A percentile compares a stretch with the other conserved stretches of the same genome.
phyloP scores from a whole-genome alignment of 2,888 invertebrate genomes.

The Limnephilus rhombicus region DNA sequence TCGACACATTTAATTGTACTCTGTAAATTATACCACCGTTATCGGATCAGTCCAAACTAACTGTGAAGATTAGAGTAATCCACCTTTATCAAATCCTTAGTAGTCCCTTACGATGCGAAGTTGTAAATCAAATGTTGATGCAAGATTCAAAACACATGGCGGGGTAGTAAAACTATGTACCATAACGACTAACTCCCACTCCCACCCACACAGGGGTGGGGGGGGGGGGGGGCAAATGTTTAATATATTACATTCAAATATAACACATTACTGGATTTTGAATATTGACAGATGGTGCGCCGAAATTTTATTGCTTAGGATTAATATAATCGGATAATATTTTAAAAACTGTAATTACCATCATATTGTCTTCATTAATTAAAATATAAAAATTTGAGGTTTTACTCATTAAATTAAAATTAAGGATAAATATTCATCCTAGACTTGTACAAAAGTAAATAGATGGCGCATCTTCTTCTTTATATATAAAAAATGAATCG shows the following conservation, averaged over 20 bases:
- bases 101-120: not conserved
- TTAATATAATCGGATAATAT: too few relatives aligned
- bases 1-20: too few relatives aligned
- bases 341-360: too few relatives aligned
- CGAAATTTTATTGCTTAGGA: not conserved
- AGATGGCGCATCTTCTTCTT: too few relatives aligned
- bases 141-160: constrained; percentile 23
- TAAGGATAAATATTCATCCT: too few relatives aligned
- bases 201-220: too few relatives aligned
- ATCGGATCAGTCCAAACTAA: not conserved
- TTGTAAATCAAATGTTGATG: constrained; percentile 2
- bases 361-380: too few relatives aligned
- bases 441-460: too few relatives aligned
- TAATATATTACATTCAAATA: not conserved
- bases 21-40: not conserved
- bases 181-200: not conserved
- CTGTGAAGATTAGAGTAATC: not conserved
- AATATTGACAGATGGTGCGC: not conserved
- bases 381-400: too few relatives aligned
- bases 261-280: not conserved
- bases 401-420: too few relatives aligned
- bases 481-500: too few relatives aligned
- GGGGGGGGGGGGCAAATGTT: not conserved
- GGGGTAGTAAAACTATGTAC: not conserved
- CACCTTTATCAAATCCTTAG: not conserved